Evolutionary conservation across 2,888 invertebrate genomes (phyloP).

Genomic region (Apocheima hispidaria): DNA sequence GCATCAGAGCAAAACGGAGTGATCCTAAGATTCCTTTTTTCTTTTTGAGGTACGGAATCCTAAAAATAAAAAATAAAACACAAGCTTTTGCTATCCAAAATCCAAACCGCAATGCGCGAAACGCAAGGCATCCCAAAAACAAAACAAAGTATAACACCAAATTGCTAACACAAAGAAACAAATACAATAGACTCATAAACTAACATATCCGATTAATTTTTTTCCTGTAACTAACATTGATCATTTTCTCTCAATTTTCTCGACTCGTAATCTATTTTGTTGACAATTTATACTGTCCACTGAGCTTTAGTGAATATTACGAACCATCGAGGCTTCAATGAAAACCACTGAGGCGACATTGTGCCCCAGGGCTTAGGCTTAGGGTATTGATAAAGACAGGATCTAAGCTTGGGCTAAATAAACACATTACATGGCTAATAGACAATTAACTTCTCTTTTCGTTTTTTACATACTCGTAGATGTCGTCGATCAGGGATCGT

Average conservation of each 20-base stretch:
- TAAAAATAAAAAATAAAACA: too few relatives aligned
- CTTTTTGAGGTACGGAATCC: too few relatives aligned
- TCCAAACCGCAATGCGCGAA: too few relatives aligned
- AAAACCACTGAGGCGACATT: slow-evolving; percentile 23
- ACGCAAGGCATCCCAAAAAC: not conserved
- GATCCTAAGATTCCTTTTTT: too few relatives aligned
- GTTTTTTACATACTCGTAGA: not conserved
- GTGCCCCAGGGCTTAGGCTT: slow-evolving; percentile 13
- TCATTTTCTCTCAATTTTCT: slow-evolving; percentile 18
- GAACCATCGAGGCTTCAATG: slow-evolving; percentile 16
- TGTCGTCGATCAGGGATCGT: not conserved
- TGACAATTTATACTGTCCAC: slow-evolving; percentile 28
- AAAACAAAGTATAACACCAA: slow-evolving; percentile 1
- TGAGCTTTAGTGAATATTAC: slow-evolving; percentile 24
- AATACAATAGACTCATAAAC: slow-evolving; percentile 9
- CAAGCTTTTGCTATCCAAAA: too few relatives aligned
- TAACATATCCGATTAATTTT: slow-evolving; percentile 16
- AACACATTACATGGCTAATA: not conserved
- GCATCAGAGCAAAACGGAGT: too few relatives aligned
- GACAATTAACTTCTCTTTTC: too few relatives aligned
- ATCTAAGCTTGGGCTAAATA: not conserved
- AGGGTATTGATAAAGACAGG: slow-evolving; percentile 3
- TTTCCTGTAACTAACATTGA: slow-evolving; percentile 14
- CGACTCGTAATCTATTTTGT: slow-evolving; percentile 24
- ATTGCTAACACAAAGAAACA: not conserved